Evolutionary conservation across 1,140 invertebrate genomes (phyloP).

Genomic region (Arctopsyche grandis): DNA sequence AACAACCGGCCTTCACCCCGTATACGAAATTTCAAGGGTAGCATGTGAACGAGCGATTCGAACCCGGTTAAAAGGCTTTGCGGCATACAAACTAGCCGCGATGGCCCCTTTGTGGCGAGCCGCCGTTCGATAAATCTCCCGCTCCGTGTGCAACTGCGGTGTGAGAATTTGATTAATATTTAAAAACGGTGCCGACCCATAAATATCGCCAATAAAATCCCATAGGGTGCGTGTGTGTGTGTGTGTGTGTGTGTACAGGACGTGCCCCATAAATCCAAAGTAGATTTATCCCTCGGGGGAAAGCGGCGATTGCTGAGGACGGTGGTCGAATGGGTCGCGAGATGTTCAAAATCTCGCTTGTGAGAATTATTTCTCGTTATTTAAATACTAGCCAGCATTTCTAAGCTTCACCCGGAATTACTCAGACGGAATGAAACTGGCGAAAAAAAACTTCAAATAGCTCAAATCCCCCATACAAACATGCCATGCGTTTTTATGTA

Average conservation of each 20-base stretch:
- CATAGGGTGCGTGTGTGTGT: no score
- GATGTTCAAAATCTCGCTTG: no score
- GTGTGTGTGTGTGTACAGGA: not conserved
- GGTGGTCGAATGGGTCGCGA: no score
- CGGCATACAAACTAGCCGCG: not conserved
- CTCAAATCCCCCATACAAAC: no score
- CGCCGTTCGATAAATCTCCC: not conserved
- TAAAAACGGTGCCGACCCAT: slow-evolving; percentile 22
- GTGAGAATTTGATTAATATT: slow-evolving; percentile 32
- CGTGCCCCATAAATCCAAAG: not conserved
- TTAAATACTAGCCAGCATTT: no score
- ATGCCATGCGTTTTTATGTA: no score
- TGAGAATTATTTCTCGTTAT: no score
- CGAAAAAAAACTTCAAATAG: no score
- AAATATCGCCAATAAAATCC: slow-evolving; percentile 19
- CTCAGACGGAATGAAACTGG: no score
- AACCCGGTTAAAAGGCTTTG: not conserved
- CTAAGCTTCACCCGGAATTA: no score
- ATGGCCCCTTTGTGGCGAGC: not conserved
- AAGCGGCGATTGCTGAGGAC: no score
- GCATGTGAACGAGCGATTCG: not conserved
- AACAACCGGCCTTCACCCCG: not conserved
- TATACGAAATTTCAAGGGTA: not conserved
- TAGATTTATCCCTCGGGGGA: not conserved
- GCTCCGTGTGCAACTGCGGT: not conserved